Base-by-base conservation (phyloP, 2,888 invertebrate genomes). In the Hydroisotoma schaefferi region DNA sequence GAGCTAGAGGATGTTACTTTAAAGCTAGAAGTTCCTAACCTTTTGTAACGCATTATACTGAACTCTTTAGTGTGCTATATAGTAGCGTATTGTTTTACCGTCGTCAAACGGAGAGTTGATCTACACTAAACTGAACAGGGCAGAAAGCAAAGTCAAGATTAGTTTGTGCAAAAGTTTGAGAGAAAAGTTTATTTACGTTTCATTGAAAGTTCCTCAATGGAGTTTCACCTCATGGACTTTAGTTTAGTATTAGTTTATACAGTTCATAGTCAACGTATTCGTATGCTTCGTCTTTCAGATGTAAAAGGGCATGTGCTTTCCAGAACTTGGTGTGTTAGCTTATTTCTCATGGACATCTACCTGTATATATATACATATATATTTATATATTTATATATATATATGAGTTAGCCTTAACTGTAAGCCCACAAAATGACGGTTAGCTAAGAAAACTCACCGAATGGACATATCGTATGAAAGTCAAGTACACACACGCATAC, bases 171-270 rank as follows among this genome's bases (percentile, higher is more conserved):
- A 59, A 55, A 59, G 49, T 59, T 57, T 37, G 59, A 59, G 55
- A 55, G 59, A 55, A 59, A 59, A 59, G 59, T 59, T 59, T 59
- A 54, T 49, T 59, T 59, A 59, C 59, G 59, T 59, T 59, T 59
- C 59, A 59, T 59, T 59, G 59, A 59, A 59, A 59, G 55, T 55
- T 59, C 40, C 43, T 55, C 54, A 59, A 59, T 59, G 55, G 47
- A 59, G 59, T 59, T 55, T 53, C 53, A 53, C 55, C 54, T 54
- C 49, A 28, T 40, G 38, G 59, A 59, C 33, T 59, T 53, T 58
- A 58, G 53, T 58, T 57, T 58, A 58, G 46, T 53, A 53, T 53
- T 53, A 53, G 53, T 53, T 53, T 53, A 53, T 27, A 52, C 53
- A 53, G 26, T 46, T 46, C 25, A 22, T 20, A 46, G 46, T 52